Conservation (phyloP, 2,113 vertebrate species). For the Grus americana region DNA sequence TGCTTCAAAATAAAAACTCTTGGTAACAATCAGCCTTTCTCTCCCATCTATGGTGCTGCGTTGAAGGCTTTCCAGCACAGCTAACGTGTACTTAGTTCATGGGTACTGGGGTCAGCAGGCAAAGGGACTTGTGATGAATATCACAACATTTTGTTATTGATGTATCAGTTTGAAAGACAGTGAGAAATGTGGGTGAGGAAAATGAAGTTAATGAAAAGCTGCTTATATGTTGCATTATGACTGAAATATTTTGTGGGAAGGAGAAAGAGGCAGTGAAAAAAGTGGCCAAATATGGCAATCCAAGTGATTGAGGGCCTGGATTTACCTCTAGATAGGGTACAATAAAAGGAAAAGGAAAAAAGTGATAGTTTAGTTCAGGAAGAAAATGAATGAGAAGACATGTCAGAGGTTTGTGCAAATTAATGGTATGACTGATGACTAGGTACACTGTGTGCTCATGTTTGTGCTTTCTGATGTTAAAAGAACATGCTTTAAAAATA, state of each 20-base stretch:
- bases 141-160: background rate
- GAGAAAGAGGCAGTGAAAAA: background rate
- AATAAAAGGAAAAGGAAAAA: background rate
- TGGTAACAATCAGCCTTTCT: background rate
- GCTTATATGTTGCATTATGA: background rate
- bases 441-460: background rate
- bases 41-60: background rate
- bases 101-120: background rate
- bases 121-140: background rate
- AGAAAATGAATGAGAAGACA: background rate
- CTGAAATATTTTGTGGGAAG: background rate
- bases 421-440: background rate
- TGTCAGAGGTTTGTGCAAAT: background rate
- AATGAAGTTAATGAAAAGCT: background rate
- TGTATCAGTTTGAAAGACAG: background rate
- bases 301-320: background rate
- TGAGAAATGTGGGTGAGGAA: background rate
- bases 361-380: background rate
- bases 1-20: background rate
- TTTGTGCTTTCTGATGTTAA: background rate
- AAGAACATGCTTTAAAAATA: slow-evolving; percentile 18
- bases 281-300: background rate
- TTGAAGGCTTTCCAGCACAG: background rate
- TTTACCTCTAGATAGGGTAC: background rate
- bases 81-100: background rate